Conservation (phyloP, 2,888 invertebrate species). For the Syrphus vitripennis region DNA sequence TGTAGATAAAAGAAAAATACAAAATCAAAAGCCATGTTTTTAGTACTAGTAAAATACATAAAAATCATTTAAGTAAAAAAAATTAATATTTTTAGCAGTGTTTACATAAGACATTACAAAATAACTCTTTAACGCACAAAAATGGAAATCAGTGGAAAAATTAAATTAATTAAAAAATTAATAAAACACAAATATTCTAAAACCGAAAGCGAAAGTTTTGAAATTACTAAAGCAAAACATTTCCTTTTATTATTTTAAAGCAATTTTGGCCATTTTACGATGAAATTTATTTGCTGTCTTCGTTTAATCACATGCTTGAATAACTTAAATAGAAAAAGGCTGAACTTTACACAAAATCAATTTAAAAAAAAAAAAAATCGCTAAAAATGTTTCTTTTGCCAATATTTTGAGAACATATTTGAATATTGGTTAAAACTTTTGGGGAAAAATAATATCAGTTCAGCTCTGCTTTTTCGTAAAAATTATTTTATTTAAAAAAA, state of each 20-base stretch:
- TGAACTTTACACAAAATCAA: slow-evolving; percentile 15
- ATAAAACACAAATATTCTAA: not conserved
- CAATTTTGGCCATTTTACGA: not conserved
- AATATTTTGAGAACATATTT: not conserved
- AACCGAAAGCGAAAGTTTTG: slow-evolving; percentile 4
- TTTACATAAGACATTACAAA: slow-evolving; percentile 53
- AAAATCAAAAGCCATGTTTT: slow-evolving; percentile 31
- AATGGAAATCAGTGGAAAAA: slow-evolving; percentile 49
- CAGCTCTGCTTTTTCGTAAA: slow-evolving; percentile 19
- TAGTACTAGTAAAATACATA: slow-evolving; percentile 50
- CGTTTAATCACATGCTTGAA: not conserved
- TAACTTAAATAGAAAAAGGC: not conserved
- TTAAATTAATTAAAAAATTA: slow-evolving; percentile 14
- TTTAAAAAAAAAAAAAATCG: not conserved
- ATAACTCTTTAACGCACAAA: slow-evolving; percentile 58
- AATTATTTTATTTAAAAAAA: not conserved
- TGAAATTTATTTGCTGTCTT: not conserved
- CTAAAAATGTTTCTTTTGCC: not conserved
- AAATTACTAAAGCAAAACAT: not conserved
- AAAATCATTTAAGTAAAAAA: slow-evolving; percentile 46
- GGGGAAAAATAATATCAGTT: not conserved
- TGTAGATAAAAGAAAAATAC: slow-evolving; percentile 17
- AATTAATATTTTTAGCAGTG: slow-evolving; percentile 52
- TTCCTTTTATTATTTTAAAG: not conserved
- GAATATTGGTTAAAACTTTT: not conserved